These are phyloP conservation scores for Corythoichthys haematopterus DNA, from an alignment of 2,113 vertebrate species.

Conservation along the genomic window DNA sequence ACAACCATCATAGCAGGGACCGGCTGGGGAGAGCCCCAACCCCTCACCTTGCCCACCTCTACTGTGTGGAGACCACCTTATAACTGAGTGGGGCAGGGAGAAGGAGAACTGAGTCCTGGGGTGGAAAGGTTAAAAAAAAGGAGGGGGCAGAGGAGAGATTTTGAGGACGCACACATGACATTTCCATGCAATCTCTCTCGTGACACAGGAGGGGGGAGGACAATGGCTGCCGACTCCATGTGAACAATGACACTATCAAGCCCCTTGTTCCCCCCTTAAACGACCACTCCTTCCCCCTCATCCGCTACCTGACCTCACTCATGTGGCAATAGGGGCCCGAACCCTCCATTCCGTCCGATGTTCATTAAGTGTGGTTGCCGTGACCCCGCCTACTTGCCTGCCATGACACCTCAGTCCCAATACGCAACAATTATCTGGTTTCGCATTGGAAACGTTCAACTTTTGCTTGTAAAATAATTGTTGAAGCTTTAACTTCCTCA, in stretches of 20 bases:
- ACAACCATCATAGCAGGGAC: conserved; percentile 47
- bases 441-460: conserved; percentile 5
- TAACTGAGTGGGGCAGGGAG: conserved; percentile 54
- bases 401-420: conserved; percentile 38
- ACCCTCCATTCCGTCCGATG: conserved; percentile 57
- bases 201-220: conserved; percentile 38
- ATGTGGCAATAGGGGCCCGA: conserved; percentile 41
- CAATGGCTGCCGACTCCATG: conserved; percentile 42
- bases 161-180: conserved; percentile 42
- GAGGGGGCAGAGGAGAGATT: conserved; percentile 27
- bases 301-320: conserved; percentile 10
- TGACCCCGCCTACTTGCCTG: not conserved
- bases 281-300: not conserved
- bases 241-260: conserved; percentile 42
- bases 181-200: conserved; percentile 36
- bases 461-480: conserved; percentile 37
- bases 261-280: conserved; percentile 26
- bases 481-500: conserved; percentile 44
- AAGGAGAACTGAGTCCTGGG: conserved; percentile 8
- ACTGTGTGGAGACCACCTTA: conserved; percentile 74
- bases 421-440: conserved; percentile 29
- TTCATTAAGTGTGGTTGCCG: conserved; percentile 45
- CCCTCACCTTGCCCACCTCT: conserved; percentile 56
- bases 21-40: conserved; percentile 30
- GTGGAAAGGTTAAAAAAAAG: not conserved